Base-by-base conservation (phyloP, 1,140 invertebrate genomes). In the Bombyx mandarina region DNA sequence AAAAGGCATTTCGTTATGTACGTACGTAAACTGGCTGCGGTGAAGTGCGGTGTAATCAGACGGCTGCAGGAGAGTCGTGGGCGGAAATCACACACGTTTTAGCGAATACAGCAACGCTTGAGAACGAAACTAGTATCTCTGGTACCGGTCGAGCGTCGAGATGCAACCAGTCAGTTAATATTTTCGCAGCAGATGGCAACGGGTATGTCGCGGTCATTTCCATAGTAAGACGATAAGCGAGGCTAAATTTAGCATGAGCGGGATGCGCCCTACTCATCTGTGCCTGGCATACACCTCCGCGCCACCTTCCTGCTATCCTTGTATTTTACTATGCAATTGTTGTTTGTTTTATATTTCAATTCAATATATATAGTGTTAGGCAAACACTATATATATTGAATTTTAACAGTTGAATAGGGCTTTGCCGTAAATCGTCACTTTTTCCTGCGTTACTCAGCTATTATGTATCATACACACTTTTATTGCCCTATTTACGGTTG, bases 161-260 rank as follows among this genome's bases (percentile, higher is more conserved):
- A 61, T 56, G 60, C 64, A 54, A 64, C 63, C 68, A 73, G 67
- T 67, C 62, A 56, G 65, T 71, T 73, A 66, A 72, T 73, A 73
- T 77, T 81, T 80, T 80, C 66, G 77, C 78, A 65, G 77, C 80
- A 79, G 75, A 73, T 82, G 78, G 73, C 67, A 61, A 63, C 62
- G 69, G 57, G 73, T 74, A 74, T 76, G 74, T 77, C 75, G 75
- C 79, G 79, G 81, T 82, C 80, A 85, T 85, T 85, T 82, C 82
- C 81, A 84, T 84, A 85, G 73, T 82, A 82, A 82, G 66, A 54
- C 78, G 82, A 87, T 85, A 85, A 87, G 80, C 73, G 26, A 74
- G 50, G 73, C 82, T 87, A 87, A 82, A 84, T 85, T 85, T 87
- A 87, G 82, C 78, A 54, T 72, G 63, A 69, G 64, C 66, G 65